These are phyloP conservation scores for Choristoneura fumiferana DNA, from an alignment of 1,140 invertebrate genomes.

Conservation along the genomic window DNA sequence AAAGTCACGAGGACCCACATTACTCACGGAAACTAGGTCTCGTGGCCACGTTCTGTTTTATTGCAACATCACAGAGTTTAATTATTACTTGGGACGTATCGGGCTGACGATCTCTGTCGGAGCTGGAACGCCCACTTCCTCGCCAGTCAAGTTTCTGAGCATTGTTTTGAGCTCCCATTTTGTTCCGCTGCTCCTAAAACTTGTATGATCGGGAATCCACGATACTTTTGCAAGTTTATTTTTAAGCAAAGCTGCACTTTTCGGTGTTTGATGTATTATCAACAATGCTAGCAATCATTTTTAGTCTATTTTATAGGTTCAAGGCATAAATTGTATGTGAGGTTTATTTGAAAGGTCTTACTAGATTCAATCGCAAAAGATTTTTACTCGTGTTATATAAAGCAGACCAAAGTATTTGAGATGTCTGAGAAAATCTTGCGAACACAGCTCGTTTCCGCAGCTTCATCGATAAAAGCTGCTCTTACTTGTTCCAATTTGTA, in stretches of 20 bases:
- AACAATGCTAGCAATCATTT: no score
- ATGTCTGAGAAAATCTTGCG: background rate
- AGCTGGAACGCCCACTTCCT: slow-evolving; percentile 42
- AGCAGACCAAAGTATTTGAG: background rate
- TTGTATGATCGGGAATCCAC: background rate
- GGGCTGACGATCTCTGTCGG: slow-evolving; percentile 33
- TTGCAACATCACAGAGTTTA: slow-evolving; percentile 42
- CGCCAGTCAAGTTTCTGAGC: slow-evolving; percentile 32
- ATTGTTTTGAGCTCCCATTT: slow-evolving; percentile 4
- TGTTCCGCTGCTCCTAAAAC: background rate
- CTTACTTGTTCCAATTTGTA: slow-evolving; percentile 8
- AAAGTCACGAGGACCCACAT: slow-evolving; percentile 12
- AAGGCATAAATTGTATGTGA: no score
- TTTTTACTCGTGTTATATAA: no score
- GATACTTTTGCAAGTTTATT: background rate
- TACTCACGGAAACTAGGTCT: slow-evolving; percentile 17
- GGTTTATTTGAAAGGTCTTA: no score
- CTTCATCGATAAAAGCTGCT: slow-evolving; percentile 1
- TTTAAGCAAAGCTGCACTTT: no score
- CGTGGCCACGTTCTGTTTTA: slow-evolving; percentile 24
- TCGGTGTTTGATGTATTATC: no score
- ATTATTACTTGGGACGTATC: slow-evolving; percentile 43
- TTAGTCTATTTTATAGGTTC: no score
- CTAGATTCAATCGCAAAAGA: no score
- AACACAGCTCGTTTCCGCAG: background rate